Percentiles rank a stretch among this genome's conserved stretches.
Conservation (phyloP, 2,797 vertebrate genomes). For the Clamator glandarius region DNA sequence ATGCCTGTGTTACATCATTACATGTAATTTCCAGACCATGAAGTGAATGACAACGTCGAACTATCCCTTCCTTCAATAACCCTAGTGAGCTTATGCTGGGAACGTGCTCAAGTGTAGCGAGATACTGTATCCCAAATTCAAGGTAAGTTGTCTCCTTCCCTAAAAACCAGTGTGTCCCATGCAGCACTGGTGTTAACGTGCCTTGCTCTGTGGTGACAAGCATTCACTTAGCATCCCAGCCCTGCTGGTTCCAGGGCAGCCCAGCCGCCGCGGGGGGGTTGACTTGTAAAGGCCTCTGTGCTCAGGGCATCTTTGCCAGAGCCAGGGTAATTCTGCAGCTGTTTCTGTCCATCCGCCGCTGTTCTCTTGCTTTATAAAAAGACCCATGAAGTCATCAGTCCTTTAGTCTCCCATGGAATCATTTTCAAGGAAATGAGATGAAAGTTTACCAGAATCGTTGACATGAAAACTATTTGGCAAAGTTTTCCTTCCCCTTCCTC, state of each 20-base stretch:
- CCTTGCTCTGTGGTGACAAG: neutral
- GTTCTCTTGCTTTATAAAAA: slow-evolving; percentile 70
- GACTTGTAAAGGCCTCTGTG: slow-evolving; percentile 26
- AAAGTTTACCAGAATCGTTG: neutral
- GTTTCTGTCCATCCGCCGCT: slow-evolving; percentile 78
- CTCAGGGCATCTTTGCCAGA: slow-evolving; percentile 56
- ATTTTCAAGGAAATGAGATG: slow-evolving; percentile 55
- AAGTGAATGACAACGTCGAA: neutral
- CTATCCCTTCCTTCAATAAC: neutral
- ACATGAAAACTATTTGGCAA: neutral
- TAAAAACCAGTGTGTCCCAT: neutral
- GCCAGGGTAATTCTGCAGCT: slow-evolving; percentile 80
- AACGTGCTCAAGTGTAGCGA: neutral
- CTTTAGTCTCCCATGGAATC: neutral
- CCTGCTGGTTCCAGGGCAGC: neutral
- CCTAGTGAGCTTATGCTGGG: neutral
- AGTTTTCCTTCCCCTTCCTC: neutral
- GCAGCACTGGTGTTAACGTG: neutral
- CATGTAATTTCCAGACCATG: neutral
- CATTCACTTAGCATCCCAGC: neutral
- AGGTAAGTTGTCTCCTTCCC: neutral
- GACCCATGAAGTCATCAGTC: slow-evolving; percentile 67
- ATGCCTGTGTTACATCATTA: neutral
- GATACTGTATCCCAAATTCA: neutral
- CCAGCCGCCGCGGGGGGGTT: neutral